Evolutionary conservation across 1,140 invertebrate species (phyloP), one percentile per base, ranked within the genome.

Genomic region (Globodera ellingtonae): DNA sequence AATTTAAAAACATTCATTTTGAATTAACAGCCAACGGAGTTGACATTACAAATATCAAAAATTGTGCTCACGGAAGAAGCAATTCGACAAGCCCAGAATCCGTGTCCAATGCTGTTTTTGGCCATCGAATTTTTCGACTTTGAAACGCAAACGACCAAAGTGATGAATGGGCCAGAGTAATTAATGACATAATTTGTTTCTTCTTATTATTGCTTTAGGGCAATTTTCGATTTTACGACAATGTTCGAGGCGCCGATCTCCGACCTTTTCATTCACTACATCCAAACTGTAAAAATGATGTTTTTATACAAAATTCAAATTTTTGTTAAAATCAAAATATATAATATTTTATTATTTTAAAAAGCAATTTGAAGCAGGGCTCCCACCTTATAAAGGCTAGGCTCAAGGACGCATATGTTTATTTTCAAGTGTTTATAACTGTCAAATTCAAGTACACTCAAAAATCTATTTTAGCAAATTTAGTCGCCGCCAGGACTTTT

Each of bases 71-170:
- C 74, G 48, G 79, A 66, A 24, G 81, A 76, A 44, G 24, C 75
- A 65, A 62, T 88, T 18, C 81, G 83, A 59, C 70, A 73, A n/a
- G 24, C 79, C 13, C 18, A 75, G 18, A 78, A 67, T 71, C 62
- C 76, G 46, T 76, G 56, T 24, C 86, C 86, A 21, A 56, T 79
- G 46, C 67, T 87, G 21, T 87, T 87, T 80, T 50, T 87, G 44
- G 82, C 84, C 0, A 66, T 89, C 66, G 86, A 87, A 81, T 87
- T 87, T 70, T 87, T 87, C 79, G 86, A 87, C 70, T 87, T 87
- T 71, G 88, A 87, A 78, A 65, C 88, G 24, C 82, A 87, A 82
- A 87, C 87, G 9, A 88, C 86, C 6, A 81, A 82, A 46, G 67
- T 86, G 24, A 46, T 88, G n/a, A 71, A 62, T 56, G 84, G 85